Base-by-base conservation (phyloP, 2,888 invertebrate genomes). In the Danaus chrysippus region DNA sequence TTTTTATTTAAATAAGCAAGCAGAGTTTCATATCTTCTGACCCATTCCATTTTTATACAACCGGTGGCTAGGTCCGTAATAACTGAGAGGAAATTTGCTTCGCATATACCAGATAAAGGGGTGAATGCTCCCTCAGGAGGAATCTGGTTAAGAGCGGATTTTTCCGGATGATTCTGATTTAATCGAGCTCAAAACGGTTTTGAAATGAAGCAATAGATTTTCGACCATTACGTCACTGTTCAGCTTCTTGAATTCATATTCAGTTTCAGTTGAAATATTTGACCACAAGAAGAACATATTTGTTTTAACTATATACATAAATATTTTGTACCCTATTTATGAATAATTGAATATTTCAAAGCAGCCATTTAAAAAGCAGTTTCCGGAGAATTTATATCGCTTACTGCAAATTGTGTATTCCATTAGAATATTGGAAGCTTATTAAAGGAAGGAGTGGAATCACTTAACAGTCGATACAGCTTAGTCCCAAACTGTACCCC, bases 31-130 rank as follows among this genome's bases (percentile, higher is more conserved):
- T 41, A 17, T 52, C 49, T 58, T 12, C 49, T 41, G 23, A 52
- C 46, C 41, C 49, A 49, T 58, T 49, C 58, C 13, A 58, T 49
- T 52, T 52, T 49, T 13, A 13, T 56, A 17, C 15, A 49, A 49
- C 44, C 34, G 12, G 34, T 49, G 43, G 58, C 49, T 58, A 19
- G 23, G 19, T 49, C 55, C 60, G 64, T 67, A 69, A 65, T 67
- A 70, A 67, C 62, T 63, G 64, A 42, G 62, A 66, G 70, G 68
- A 70, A 67, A 70, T 71, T 71, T 70, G 68, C 66, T 64, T 64
- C 65, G 65, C 66, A 68, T 70, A 70, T 68, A 69, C 56, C 65
- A 65, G 68, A 70, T 71, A 65, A 67, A 68, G 65, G 54, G 66
- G 67, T 63, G 64, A 69, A 56, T 62, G 56, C 49, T 68, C 62